Percentiles rank a stretch among this genome's conserved stretches.
phyloP scores from a whole-genome alignment of 2,113 vertebrate genomes.

The Echinops telfairi region DNA sequence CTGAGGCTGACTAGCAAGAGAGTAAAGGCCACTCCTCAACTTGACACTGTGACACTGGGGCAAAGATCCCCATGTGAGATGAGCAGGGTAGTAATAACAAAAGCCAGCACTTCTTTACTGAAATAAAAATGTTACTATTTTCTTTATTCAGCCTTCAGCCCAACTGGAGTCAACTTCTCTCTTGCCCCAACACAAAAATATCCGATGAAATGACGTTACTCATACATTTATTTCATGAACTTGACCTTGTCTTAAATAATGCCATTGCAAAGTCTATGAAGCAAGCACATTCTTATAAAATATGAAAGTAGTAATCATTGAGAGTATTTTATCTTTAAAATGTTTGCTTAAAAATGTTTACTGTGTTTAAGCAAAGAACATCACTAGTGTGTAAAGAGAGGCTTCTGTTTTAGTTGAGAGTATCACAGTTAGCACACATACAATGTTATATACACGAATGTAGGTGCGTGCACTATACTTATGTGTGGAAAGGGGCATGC shows the following conservation, averaged over 20 bases:
- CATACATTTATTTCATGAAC: conserved; percentile 6
- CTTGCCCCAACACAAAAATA: background rate
- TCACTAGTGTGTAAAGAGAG: background rate
- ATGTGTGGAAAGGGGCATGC: no score
- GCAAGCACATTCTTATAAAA: background rate
- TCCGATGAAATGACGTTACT: background rate
- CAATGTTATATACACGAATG: background rate
- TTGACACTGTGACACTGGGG: background rate
- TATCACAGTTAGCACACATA: no score
- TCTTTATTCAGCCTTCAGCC: background rate
- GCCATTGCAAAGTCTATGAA: background rate
- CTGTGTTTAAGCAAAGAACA: conserved; percentile 15
- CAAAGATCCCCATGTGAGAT: background rate
- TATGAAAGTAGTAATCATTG: background rate
- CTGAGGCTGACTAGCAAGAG: background rate
- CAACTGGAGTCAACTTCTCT: background rate
- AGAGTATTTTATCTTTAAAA: background rate
- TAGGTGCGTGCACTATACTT: no score
- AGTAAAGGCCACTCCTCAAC: background rate
- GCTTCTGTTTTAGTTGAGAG: background rate
- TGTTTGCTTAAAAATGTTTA: background rate
- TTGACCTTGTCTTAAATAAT: background rate
- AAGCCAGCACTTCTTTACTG: background rate
- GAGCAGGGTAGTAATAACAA: background rate
- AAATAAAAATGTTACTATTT: background rate